Evolutionary conservation across 2,113 vertebrate genomes (phyloP).

Genomic region (Fukomys damarensis): DNA sequence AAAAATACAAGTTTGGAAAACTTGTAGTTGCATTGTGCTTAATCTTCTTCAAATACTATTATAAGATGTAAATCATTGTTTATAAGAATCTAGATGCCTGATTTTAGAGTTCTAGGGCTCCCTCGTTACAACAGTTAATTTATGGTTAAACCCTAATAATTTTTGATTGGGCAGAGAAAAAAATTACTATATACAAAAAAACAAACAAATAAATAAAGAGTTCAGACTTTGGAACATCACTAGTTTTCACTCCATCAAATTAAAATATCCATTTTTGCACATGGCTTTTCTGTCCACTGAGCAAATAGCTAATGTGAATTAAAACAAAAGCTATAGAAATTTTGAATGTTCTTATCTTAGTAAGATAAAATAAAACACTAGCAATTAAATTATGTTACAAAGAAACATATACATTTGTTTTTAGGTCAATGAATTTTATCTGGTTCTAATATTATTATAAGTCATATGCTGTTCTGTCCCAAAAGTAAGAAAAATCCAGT

Average conservation of each 20-base stretch:
- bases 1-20: background rate
- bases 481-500: background rate
- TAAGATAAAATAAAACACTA: background rate
- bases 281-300: background rate
- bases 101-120: background rate
- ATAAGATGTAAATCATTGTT: background rate
- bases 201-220: background rate
- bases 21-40: background rate
- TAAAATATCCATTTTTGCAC: background rate
- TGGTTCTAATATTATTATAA: background rate
- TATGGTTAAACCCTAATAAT: background rate
- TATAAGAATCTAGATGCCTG: background rate
- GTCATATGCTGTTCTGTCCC: background rate
- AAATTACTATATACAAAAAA: background rate
- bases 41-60: background rate
- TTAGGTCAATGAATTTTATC: background rate
- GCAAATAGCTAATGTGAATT: background rate
- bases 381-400: background rate
- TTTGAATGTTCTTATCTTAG: background rate
- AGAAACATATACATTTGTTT: background rate
- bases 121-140: background rate
- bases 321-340: slow-evolving; percentile 14
- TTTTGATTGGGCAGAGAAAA: background rate
- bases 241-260: background rate
- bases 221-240: background rate